phyloP scores from a whole-genome alignment of 64 coral and sea anemone species.

The Orbicella faveolata region DNA sequence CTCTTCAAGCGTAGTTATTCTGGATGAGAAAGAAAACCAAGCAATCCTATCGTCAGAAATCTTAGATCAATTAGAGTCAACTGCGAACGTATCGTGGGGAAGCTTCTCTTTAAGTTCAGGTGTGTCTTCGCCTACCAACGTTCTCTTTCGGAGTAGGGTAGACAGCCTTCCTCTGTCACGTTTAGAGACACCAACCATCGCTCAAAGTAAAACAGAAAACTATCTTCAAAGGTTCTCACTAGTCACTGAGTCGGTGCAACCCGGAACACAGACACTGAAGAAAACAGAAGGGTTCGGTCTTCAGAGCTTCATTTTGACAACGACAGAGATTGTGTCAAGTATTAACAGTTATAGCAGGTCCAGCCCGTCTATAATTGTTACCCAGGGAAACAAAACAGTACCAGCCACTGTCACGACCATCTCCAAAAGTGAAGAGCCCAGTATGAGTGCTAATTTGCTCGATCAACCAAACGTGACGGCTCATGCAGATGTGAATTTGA shows the following conservation, averaged over 20 bases:
- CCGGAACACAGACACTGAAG: no score
- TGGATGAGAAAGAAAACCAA: neutral
- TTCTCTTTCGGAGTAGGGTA: no score
- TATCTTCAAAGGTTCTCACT: neutral
- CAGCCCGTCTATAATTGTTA: no score
- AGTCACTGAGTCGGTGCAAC: neutral
- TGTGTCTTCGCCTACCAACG: neutral
- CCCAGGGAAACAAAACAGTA: no score
- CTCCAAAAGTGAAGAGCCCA: no score
- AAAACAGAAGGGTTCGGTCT: neutral
- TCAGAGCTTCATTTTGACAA: neutral
- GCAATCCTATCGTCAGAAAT: neutral
- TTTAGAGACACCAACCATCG: neutral
- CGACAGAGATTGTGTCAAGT: no score
- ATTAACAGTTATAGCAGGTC: neutral
- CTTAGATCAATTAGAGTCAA: neutral
- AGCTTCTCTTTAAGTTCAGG: neutral
- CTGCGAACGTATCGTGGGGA: neutral
- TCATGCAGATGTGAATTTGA: no score
- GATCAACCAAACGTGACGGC: no score
- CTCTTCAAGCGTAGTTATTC: neutral
- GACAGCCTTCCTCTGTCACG: neutral
- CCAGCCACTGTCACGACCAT: no score
- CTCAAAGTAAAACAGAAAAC: neutral
- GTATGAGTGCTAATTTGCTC: no score